These are phyloP conservation scores for Keiferia lycopersicella DNA, from an alignment of 2,888 invertebrate genomes.

Conservation along the genomic window DNA sequence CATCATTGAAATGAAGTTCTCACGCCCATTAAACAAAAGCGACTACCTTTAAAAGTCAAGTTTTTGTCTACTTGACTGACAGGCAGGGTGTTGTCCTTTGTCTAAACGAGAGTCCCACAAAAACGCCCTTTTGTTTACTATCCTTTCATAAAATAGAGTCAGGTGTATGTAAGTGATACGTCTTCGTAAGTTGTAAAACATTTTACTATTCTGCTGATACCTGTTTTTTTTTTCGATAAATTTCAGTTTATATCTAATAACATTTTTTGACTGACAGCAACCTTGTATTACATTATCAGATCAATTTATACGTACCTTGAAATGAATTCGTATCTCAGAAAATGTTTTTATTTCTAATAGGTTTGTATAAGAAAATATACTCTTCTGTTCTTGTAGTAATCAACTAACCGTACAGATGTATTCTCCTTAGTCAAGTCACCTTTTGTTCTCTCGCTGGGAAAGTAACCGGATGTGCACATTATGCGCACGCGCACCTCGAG, in stretches of 20 bases:
- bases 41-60: conserved; percentile 13
- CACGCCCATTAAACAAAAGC: conserved; percentile 15
- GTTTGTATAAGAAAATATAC: too few species aligned
- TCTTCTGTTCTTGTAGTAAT: too few species aligned
- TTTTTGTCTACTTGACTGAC: conserved; percentile 22
- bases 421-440: neutral
- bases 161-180: conserved; percentile 1
- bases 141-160: conserved; percentile 5
- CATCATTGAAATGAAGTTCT: conserved; percentile 11
- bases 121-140: neutral
- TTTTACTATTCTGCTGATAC: neutral
- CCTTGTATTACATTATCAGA: too few species aligned
- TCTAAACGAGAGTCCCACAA: neutral
- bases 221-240: neutral
- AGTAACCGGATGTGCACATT: conserved; percentile 19
- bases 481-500: conserved; percentile 10
- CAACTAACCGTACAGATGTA: too few species aligned
- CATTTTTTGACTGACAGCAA: too few species aligned
- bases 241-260: too few species aligned
- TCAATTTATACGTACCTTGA: too few species aligned
- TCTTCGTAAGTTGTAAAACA: neutral
- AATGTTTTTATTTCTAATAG: too few species aligned
- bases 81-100: conserved; percentile 4
- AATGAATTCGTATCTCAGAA: too few species aligned
- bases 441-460: neutral